Evolutionary conservation across 1,140 invertebrate genomes (phyloP).

Genomic region (Cephus cinctus): DNA sequence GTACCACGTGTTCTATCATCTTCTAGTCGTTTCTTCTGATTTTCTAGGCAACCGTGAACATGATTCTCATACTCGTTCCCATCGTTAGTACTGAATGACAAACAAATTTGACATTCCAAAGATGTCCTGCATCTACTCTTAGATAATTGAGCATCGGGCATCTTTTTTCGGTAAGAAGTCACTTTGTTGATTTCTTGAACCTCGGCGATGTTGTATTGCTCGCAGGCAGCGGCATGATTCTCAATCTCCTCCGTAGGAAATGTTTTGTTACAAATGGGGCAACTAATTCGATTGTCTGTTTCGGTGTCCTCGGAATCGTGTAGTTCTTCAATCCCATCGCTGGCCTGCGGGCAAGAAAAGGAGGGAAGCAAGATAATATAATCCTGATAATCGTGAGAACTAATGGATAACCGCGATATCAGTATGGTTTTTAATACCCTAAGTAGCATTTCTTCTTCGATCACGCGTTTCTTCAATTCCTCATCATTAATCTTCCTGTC

Average conservation of each 20-base stretch:
- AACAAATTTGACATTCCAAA: constrained; percentile 26
- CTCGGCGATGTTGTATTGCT: constrained; percentile 20
- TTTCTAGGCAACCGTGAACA: constrained; percentile 19
- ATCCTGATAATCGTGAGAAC: not conserved
- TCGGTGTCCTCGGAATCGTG: not conserved
- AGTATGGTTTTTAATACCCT: too few relatives aligned
- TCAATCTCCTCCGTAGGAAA: constrained; percentile 30
- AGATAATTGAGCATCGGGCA: not conserved
- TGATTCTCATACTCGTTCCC: constrained; percentile 25
- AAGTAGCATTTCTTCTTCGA: too few relatives aligned
- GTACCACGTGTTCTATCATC: not conserved
- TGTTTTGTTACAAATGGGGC: constrained; percentile 36
- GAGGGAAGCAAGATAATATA: not conserved
- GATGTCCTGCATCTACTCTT: constrained; percentile 1
- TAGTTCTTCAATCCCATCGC: too few relatives aligned
- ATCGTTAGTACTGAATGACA: constrained; percentile 20
- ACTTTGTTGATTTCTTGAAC: constrained; percentile 10
- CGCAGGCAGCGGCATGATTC: constrained; percentile 33
- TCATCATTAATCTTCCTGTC: not conserved
- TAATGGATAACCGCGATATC: too few relatives aligned
- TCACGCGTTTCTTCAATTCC: not conserved
- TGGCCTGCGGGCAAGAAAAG: too few relatives aligned
- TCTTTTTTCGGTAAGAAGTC: too few relatives aligned
- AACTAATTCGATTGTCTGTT: constrained; percentile 5
- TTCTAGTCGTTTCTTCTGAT: constrained; percentile 5